Base-by-base conservation (phyloP, 2,888 invertebrate species). In the Dryomyza anilis region DNA sequence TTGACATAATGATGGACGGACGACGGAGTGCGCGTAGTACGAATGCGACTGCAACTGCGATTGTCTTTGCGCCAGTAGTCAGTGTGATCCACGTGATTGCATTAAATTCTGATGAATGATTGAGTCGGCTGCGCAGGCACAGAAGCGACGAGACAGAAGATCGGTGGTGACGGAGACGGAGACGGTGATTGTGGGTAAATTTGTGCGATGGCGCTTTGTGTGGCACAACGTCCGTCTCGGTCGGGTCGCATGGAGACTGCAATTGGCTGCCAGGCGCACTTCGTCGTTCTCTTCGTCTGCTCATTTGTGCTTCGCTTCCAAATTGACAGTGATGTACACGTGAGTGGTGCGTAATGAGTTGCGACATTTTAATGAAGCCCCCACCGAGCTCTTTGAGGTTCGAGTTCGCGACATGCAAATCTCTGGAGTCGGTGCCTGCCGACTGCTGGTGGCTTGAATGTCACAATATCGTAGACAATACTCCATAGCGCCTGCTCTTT, bases 1-100 rank as follows among this genome's bases (percentile, higher is more conserved):
- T 74, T 77, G 83, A 83, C 82, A 82, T 83, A 81, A 81, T 83
- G 83, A 82, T 82, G 78, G 82, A 81, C 80, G 80, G 73, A 76
- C 72, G 65, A 58, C 33, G 60, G 39, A 39, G 27, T 29, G 27
- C 29, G 29, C 14, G 21, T 25, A 25, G 23, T 7, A 48, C 48
- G 14, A 23, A 14, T 19, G 48, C 23, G 29, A 25, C 21, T 23
- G 50, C 25, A 27, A 16, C 52, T 8, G 52, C 8, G n/a, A 19
- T 52, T 16, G 46, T 8, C 3, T 8, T 3, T 4, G 8, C 46
- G 46, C n/a, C 10, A 46, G 21, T 19, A n/a, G 21, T 2, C 50
- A 14, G 19, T 36, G 46, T 19, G 21, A 61, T 39, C 23, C 30
- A 50, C 33, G 39, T 29, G 52, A 52, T 39, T 36, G 10, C 25